Base-by-base conservation (phyloP, 2,888 invertebrate genomes). In the Agrochola circellaris region DNA sequence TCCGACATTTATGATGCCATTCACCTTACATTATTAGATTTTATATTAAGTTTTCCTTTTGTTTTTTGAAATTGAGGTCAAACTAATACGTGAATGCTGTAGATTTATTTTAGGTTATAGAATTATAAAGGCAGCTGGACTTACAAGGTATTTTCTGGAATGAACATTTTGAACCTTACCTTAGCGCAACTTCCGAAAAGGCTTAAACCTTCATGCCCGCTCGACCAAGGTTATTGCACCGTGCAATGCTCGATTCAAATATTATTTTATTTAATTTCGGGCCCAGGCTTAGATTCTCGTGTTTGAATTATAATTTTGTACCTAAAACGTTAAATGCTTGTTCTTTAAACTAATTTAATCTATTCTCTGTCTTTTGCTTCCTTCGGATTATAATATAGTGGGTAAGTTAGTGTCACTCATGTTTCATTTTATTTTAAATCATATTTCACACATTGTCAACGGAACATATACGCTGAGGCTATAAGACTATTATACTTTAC, bases 381-480 rank as follows among this genome's bases (percentile, higher is more conserved):
- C 83, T 84, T 83, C 51, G 87, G 87, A 85, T 71, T 65, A 77
- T 83, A 66, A 76, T 17, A 75, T 87, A 87, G 85, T 86, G 74
- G 87, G 87, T 85, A 84, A 87, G 87, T 84, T 85, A 79, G 79
- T 75, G 73, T 74, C 54, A 73, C 65, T 83, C 69, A 74, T 69
- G 38, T 60, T 48, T 73, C 45, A 64, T 79, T 80, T 60, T 73
- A 64, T 79, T 80, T 60, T 73, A 13, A 17, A 58, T 30, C 0
- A 38, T 54, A 30, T 74, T 62, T 30, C 56, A 54, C 54, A 65
- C 54, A 54, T 58, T 62, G 9, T n/a, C 34, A 30, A 48, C 23
- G 38, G 20, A 20, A 74, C 48, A 67, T 15, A n/a, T 11, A 51
- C 51, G 23, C 51, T 51, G 51, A 23, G 9, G 51, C 23, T 26